phyloP scores from a whole-genome alignment of 2,888 invertebrate species.

The Campoplex capitator region DNA sequence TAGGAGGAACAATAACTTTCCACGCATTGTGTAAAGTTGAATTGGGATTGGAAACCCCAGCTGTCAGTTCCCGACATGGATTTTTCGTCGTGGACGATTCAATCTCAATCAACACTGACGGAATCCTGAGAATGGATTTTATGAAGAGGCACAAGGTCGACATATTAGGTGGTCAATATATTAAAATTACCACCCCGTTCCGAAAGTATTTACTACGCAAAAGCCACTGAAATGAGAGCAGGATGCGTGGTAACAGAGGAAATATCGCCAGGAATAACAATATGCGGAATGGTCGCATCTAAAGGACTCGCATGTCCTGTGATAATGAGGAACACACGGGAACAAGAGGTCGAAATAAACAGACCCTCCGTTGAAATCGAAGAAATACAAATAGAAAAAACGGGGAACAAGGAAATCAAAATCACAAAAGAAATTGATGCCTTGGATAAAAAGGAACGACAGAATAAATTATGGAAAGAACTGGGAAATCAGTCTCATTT shows the following conservation, averaged over 20 bases:
- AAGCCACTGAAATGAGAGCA: no score
- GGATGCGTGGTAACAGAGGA: no score
- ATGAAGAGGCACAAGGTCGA: no score
- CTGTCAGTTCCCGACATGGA: not conserved
- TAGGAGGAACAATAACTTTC: not conserved
- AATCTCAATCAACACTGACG: no score
- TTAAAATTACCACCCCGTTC: not conserved
- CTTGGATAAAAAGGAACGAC: not conserved
- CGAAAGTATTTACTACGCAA: no score
- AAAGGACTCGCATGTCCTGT: no score
- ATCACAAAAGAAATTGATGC: not conserved
- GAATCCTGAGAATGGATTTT: no score
- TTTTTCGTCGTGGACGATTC: not conserved
- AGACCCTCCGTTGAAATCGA: no score
- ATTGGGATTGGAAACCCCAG: not conserved
- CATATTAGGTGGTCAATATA: not conserved
- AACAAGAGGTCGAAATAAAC: not conserved
- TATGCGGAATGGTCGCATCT: no score
- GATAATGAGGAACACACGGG: not conserved
- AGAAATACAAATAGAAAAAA: no score
- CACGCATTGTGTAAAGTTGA: not conserved
- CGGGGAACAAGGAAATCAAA: not conserved
- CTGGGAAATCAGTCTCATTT: conserved; percentile 29
- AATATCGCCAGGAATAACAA: no score
- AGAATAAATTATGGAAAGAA: not conserved